These are phyloP conservation scores for Encarsia formosa DNA, from an alignment of 2,888 invertebrate genomes.

Conservation along the genomic window DNA sequence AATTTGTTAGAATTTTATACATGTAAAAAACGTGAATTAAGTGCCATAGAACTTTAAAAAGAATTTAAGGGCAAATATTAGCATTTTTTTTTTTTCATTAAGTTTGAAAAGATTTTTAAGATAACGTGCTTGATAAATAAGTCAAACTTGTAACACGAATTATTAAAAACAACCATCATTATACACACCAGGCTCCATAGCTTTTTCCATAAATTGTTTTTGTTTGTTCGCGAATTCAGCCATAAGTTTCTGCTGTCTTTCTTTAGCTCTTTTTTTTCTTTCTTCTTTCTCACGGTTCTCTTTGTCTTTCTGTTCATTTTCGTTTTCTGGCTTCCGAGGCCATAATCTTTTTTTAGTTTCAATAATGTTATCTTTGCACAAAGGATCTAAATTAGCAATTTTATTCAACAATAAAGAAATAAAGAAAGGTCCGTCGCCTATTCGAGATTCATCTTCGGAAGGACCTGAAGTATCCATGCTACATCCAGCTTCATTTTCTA, in stretches of 20 bases:
- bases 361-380: slow-evolving; percentile 67
- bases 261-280: slow-evolving; percentile 77
- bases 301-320: slow-evolving; percentile 67
- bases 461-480: slow-evolving; percentile 28
- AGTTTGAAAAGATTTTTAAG: no score
- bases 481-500: slow-evolving; percentile 41
- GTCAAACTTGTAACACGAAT: no score
- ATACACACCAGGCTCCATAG: slow-evolving; percentile 59
- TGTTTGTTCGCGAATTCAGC: slow-evolving; percentile 88
- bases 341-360: slow-evolving; percentile 71
- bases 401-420: slow-evolving; percentile 75
- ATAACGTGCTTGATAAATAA: no score
- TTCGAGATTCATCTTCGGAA: slow-evolving; percentile 46
- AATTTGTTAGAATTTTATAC: no score
- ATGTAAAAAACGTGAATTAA: no score
- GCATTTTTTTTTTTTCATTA: no score
- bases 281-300: slow-evolving; percentile 77
- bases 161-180: no score
- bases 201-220: slow-evolving; percentile 82
- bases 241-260: slow-evolving; percentile 88
- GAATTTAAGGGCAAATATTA: no score
- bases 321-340: slow-evolving; percentile 77
- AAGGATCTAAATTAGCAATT: slow-evolving; percentile 67
- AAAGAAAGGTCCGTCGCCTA: slow-evolving; percentile 87
- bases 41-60: no score